A percentile compares a stretch with the other conserved stretches of the same genome.
Evolutionary conservation across 1,140 invertebrate species (phyloP).

Genomic region (Cardiocondyla obscurior): DNA sequence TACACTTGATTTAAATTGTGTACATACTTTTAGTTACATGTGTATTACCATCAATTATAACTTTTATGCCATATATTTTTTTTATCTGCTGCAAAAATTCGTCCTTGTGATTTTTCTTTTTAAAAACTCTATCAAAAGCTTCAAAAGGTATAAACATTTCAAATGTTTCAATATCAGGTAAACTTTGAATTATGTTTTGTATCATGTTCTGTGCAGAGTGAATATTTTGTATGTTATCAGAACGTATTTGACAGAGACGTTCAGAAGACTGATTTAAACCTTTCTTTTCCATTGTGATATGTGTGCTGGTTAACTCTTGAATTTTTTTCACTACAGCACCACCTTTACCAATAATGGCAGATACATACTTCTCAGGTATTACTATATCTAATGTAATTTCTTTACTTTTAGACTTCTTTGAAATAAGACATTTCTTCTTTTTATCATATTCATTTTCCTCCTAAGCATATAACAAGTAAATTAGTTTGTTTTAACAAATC

Average conservation of each 20-base stretch:
- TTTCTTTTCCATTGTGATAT: constrained; percentile 84
- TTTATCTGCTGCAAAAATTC: not conserved
- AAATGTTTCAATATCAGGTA: constrained; percentile 87
- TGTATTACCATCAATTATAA: not conserved
- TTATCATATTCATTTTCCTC: constrained; percentile 71
- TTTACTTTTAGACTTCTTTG: constrained; percentile 57
- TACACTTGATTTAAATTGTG: constrained; percentile 86
- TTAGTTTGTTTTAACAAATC: not conserved
- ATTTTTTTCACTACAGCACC: constrained; percentile 89
- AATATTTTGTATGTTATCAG: constrained; percentile 83
- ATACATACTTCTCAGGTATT: constrained; percentile 83
- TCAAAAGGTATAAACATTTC: constrained; percentile 85
- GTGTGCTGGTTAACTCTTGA: constrained; percentile 88
- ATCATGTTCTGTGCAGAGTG: constrained; percentile 87
- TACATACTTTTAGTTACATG: not conserved
- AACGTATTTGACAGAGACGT: constrained; percentile 88
- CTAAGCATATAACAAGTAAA: constrained; percentile 25
- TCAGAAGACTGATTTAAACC: constrained; percentile 67
- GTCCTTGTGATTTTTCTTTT: constrained; percentile 84
- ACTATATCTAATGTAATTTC: constrained; percentile 78
- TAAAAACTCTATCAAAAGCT: constrained; percentile 71
- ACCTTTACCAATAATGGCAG: constrained; percentile 86
- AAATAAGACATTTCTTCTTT: not conserved
- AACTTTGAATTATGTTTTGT: constrained; percentile 88
- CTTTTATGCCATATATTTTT: not conserved